phyloP scores from a whole-genome alignment of 2,888 invertebrate genomes.

The Hypercompe scribonia region DNA sequence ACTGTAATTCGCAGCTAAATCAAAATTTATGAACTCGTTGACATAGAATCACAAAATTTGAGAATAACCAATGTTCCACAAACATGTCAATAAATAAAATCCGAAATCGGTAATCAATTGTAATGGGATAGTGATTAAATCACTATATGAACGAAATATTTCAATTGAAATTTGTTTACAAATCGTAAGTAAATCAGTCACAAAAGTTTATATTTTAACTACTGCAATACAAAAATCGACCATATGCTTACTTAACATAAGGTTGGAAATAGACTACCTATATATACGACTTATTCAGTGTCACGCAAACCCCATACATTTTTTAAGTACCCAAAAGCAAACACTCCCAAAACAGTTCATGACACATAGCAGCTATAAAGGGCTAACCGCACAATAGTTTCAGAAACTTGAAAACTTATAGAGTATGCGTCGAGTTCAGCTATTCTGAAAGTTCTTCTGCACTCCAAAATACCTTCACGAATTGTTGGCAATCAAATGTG shows the following conservation, averaged over 20 bases:
- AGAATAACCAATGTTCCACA: no score
- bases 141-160: background rate
- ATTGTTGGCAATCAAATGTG: conserved; percentile 53
- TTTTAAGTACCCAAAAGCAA: conserved; percentile 10
- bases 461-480: conserved; percentile 40
- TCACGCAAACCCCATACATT: background rate
- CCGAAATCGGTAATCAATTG: no score
- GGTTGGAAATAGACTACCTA: background rate
- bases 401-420: conserved; percentile 51
- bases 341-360: conserved; percentile 30
- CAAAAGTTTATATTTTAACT: background rate
- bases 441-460: conserved; percentile 55
- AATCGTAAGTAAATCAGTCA: background rate
- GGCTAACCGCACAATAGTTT: conserved; percentile 53
- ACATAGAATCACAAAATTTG: no score
- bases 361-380: conserved; percentile 47
- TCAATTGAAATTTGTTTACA: background rate
- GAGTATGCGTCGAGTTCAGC: conserved; percentile 50
- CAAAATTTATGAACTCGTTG: no score
- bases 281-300: background rate
- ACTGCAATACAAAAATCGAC: background rate
- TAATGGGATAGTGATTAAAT: no score
- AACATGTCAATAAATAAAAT: no score
- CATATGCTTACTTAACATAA: background rate
- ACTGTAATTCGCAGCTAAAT: no score